phyloP scores from a whole-genome alignment of 2,888 invertebrate genomes.

The Spodoptera exigua region DNA sequence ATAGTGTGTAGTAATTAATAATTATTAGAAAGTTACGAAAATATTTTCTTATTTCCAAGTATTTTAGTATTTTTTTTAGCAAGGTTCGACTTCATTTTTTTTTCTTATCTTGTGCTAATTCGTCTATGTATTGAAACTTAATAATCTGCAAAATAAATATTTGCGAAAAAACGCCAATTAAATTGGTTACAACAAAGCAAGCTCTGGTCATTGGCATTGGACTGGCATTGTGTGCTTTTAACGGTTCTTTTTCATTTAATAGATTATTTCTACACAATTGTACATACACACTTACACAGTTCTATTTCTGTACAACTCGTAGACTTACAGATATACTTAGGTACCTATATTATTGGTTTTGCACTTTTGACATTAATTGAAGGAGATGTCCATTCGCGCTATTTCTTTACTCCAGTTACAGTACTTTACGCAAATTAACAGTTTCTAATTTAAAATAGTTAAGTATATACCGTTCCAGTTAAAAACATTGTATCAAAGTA shows the following conservation, averaged over 20 bases:
- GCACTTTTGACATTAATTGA: neutral
- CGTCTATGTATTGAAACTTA: constrained; percentile 9
- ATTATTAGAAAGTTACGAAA: too few species aligned
- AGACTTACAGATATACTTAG: neutral
- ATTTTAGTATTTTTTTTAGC: too few species aligned
- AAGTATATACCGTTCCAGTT: constrained; percentile 10
- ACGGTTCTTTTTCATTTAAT: constrained; percentile 57
- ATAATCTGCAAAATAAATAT: constrained; percentile 37
- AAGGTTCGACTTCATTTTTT: too few species aligned
- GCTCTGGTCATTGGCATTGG: constrained; percentile 60
- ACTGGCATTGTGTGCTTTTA: constrained; percentile 55
- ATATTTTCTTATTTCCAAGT: too few species aligned
- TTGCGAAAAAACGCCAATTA: constrained; percentile 27
- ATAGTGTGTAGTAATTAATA: neutral
- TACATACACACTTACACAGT: constrained; percentile 15
- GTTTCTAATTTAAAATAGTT: neutral
- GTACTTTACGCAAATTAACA: neutral
- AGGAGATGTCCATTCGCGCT: neutral
- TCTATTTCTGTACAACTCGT: constrained; percentile 14
- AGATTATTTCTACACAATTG: constrained; percentile 53
- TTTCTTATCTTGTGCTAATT: too few species aligned
- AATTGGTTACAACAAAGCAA: constrained; percentile 45
- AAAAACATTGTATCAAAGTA: constrained; percentile 28
- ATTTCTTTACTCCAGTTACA: too few species aligned
- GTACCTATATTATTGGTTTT: neutral